Evolutionary conservation across 2,888 invertebrate genomes (phyloP).

Genomic region (Cynaeus angustus): DNA sequence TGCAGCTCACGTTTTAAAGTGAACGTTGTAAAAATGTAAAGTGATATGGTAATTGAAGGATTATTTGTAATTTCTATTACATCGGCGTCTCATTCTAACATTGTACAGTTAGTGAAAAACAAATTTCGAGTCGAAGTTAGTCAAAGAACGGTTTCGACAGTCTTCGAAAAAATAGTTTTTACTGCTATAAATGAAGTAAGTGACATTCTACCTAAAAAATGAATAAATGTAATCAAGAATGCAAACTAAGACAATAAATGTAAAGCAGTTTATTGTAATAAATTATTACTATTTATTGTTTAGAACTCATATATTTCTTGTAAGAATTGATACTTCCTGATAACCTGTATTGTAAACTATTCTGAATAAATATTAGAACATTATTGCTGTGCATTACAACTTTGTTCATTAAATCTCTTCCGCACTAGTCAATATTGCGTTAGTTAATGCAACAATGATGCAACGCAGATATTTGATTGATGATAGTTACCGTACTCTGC

Average conservation of each 20-base stretch:
- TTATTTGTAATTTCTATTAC: slow-evolving; percentile 18
- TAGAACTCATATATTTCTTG: too few species aligned
- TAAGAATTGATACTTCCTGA: too few species aligned
- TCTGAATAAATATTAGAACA: neutral
- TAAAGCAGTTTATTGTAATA: too few species aligned
- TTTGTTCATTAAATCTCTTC: neutral
- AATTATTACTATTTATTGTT: too few species aligned
- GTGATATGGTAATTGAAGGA: slow-evolving; percentile 21
- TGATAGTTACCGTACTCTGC: neutral
- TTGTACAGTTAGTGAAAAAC: slow-evolving; percentile 11
- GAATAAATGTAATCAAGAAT: too few species aligned
- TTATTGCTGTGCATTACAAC: neutral
- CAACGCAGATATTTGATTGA: neutral
- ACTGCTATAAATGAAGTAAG: neutral
- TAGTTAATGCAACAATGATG: neutral
- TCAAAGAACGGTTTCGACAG: neutral
- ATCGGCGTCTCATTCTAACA: slow-evolving; percentile 18
- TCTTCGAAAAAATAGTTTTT: too few species aligned
- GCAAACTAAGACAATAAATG: too few species aligned
- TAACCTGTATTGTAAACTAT: too few species aligned
- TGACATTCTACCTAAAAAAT: too few species aligned
- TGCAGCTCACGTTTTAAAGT: slow-evolving; percentile 35
- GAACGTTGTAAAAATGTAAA: slow-evolving; percentile 31
- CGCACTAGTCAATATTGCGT: neutral
- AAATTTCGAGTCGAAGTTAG: neutral